Conservation (phyloP, 1,140 invertebrate genomes). For the Mactra quadrangularis region DNA sequence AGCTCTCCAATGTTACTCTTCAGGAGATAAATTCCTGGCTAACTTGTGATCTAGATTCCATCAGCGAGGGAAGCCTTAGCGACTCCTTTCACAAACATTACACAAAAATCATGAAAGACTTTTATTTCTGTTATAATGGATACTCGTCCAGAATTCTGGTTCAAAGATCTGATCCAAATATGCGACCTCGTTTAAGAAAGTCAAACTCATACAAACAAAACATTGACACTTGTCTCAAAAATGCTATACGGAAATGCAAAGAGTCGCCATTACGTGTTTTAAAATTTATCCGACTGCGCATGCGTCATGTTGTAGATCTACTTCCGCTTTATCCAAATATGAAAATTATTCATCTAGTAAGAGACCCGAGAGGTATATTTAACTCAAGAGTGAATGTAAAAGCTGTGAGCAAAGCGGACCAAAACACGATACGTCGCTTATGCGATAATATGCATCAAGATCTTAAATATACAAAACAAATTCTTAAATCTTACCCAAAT, state of each 20-base stretch:
- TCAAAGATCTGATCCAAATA: neutral
- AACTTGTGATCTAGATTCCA: constrained; percentile 18
- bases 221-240: constrained; percentile 1
- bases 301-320: neutral
- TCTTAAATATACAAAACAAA: constrained; percentile 5
- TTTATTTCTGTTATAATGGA: constrained; percentile 16
- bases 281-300: constrained; percentile 36
- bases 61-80: constrained; percentile 1
- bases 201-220: neutral
- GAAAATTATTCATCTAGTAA: constrained; percentile 43
- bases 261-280: neutral
- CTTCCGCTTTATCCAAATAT: constrained; percentile 41
- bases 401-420: neutral
- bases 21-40: constrained; percentile 56
- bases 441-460: neutral
- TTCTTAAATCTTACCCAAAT: constrained; percentile 8
- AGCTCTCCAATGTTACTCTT: neutral
- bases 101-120: constrained; percentile 42
- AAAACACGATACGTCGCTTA: neutral
- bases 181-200: neutral
- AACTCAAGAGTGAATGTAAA: constrained; percentile 13
- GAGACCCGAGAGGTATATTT: constrained; percentile 34
- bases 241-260: neutral
- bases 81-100: constrained; percentile 49
- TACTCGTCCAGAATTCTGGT: neutral